Base-by-base conservation (phyloP, 2,888 invertebrate species). In the Campoplex nolae region DNA sequence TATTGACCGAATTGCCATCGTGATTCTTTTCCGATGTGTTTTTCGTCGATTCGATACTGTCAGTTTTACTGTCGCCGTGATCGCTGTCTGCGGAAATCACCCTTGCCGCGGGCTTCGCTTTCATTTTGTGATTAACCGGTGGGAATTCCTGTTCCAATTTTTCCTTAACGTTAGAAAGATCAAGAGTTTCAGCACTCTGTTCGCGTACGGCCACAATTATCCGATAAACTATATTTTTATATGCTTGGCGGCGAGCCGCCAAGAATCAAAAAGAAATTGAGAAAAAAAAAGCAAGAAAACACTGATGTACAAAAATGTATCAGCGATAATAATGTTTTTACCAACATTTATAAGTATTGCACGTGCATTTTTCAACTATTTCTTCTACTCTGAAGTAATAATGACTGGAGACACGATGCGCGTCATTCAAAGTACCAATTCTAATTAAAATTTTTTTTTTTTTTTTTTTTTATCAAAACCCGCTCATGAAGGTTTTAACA, bases 131-230 rank as follows among this genome's bases (percentile, higher is more conserved):
- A 91, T 95, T 96, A 38, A 95, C 93, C 65, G 96, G 95, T 88
- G 95, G 95, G 92, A 96, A 96, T 93, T 97, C 96, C 96, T 96
- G 89, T 88, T 89, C 88, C 89, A 89, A 89, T 89, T 89, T 86
- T 82, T 90, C 88, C 88, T 88, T 84, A 80, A 83, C 85, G 83
- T 88, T 88, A 86, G 86, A 88, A 81, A 88, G 75, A 86, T 77
- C 71, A 83, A 86, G 65, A 79, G 65, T 84, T 85, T 84, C 80
- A 88, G 81, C 68, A 77, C 80, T 85, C 81, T 54, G 77, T 68
- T 79, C 81, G 83, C 56, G 84, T 73, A 70, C 70, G 65, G 67
- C 54, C 76, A 70, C 70, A 28, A 62, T 32, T 3, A 62, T 62
- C 32, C 51, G 16, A 51, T 51, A 18, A 8, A 62, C 28, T 62